phyloP scores from a whole-genome alignment of 92 coral and sea anemone species.

The Chrysogorgia sp. region DNA sequence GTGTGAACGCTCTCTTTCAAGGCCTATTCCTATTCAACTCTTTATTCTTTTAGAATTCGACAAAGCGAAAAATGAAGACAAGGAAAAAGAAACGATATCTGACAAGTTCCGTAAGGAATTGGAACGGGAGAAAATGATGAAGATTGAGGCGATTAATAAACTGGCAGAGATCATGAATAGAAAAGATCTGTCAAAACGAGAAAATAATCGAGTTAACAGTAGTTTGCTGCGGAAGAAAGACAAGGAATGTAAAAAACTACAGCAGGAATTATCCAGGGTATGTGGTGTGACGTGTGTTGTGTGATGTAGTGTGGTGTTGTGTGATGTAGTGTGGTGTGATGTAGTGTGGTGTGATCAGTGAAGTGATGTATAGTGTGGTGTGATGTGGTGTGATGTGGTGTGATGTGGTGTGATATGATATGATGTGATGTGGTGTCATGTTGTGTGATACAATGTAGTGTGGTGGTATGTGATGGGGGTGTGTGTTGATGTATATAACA shows the following conservation, averaged over 20 bases:
- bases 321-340: too few species aligned
- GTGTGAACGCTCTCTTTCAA: background rate
- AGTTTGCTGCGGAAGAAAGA: slow-evolving; percentile 85
- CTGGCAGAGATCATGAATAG: slow-evolving; percentile 97
- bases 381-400: too few species aligned
- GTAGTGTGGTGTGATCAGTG: too few species aligned
- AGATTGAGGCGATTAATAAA: slow-evolving; percentile 91
- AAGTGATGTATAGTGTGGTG: too few species aligned
- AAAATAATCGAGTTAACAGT: slow-evolving; percentile 72
- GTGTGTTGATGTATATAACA: too few species aligned
- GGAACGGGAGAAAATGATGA: slow-evolving; percentile 66
- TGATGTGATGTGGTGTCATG: too few species aligned
- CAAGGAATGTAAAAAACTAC: slow-evolving; percentile 82
- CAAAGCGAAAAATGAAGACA: slow-evolving; percentile 72
- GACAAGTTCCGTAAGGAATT: slow-evolving; percentile 74
- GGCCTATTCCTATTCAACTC: too few species aligned
- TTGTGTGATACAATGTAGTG: too few species aligned
- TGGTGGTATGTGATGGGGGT: too few species aligned
- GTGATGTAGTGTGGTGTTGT: too few species aligned
- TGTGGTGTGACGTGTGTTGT: too few species aligned
- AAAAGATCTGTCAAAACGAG: slow-evolving; percentile 72
- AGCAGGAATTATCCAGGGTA: slow-evolving; percentile 84
- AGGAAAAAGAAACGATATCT: slow-evolving; percentile 75
- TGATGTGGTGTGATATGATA: too few species aligned
- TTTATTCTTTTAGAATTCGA: slow-evolving; percentile 66